A percentile compares a stretch with the other conserved stretches of the same genome.
phyloP scores from a whole-genome alignment of 2,113 vertebrate species.

The Tetraodon nigroviridis region DNA sequence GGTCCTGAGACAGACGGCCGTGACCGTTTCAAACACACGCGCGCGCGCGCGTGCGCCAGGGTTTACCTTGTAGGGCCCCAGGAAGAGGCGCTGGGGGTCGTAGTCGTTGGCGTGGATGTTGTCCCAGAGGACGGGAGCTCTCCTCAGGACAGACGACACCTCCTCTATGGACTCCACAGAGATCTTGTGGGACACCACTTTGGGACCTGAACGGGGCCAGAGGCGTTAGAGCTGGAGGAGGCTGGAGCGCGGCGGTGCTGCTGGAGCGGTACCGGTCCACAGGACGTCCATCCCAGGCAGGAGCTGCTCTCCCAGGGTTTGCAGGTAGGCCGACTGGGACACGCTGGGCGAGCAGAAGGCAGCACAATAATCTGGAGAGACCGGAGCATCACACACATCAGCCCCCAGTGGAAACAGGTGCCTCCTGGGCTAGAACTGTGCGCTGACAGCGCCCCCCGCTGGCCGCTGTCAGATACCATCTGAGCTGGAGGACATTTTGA shows the following conservation, averaged over 20 bases:
- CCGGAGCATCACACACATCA: background rate
- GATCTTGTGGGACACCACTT: conserved; percentile 97
- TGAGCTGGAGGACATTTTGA: no score
- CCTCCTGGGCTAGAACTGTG: no score
- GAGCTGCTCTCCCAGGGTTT: conserved; percentile 90
- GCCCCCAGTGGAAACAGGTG: no score
- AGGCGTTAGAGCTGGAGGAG: background rate
- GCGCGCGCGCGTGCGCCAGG: no score
- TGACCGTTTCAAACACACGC: no score
- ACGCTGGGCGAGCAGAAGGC: conserved; percentile 89
- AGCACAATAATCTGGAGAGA: conserved; percentile 87
- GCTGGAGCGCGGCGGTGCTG: no score
- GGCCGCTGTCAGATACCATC: no score
- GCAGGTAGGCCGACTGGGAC: conserved; percentile 86
- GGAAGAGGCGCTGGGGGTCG: conserved; percentile 92
- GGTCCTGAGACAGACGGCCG: conserved; percentile 64
- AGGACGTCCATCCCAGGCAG: conserved; percentile 89
- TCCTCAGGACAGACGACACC: conserved; percentile 88
- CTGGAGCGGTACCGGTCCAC: conserved; percentile 84
- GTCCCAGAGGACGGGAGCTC: conserved; percentile 97
- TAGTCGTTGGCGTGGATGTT: conserved; percentile 99
- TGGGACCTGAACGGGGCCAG: conserved; percentile 79
- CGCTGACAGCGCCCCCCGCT: no score
- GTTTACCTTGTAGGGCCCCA: conserved; percentile 87
- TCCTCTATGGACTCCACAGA: conserved; percentile 95